Conservation (phyloP, 2,797 vertebrate species). For the Diplodus sargus region DNA sequence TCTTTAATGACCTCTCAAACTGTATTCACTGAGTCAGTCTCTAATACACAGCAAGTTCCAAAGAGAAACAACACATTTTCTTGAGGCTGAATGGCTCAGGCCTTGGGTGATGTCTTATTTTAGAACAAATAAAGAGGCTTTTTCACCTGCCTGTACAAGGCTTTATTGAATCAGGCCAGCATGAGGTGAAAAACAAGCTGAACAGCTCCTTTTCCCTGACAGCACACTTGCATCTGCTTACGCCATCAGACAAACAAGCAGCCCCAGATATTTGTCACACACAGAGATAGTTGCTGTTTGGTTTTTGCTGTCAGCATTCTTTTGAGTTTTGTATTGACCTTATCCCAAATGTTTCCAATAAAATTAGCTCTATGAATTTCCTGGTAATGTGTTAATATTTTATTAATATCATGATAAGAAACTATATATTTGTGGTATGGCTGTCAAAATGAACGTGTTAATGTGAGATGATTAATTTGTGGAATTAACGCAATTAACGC, state of each 20-base stretch:
- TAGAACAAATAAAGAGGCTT: slow-evolving; percentile 42
- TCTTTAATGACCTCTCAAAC: slow-evolving; percentile 33
- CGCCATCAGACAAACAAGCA: neutral
- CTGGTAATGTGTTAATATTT: too few species aligned
- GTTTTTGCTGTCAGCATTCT: neutral
- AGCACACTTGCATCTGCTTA: neutral
- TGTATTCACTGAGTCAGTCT: slow-evolving; percentile 36
- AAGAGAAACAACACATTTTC: slow-evolving; percentile 21
- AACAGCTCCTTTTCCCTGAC: slow-evolving; percentile 14
- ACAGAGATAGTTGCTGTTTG: neutral
- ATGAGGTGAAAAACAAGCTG: slow-evolving; percentile 1
- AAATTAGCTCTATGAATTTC: too few species aligned
- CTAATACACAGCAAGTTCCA: slow-evolving; percentile 35
- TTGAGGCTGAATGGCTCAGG: slow-evolving; percentile 10
- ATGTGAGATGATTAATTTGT: too few species aligned
- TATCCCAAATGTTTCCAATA: too few species aligned
- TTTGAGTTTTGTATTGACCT: too few species aligned
- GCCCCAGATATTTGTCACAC: neutral
- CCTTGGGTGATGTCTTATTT: slow-evolving; percentile 36
- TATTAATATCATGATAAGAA: too few species aligned
- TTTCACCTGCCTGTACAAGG: slow-evolving; percentile 21
- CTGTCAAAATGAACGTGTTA: too few species aligned
- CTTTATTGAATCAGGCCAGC: slow-evolving; percentile 32
- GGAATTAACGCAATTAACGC: too few species aligned
- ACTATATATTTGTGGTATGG: too few species aligned